These are phyloP conservation scores for Pseudochirops corinnae DNA, from an alignment of 2,797 vertebrate species.

Conservation along the genomic window DNA sequence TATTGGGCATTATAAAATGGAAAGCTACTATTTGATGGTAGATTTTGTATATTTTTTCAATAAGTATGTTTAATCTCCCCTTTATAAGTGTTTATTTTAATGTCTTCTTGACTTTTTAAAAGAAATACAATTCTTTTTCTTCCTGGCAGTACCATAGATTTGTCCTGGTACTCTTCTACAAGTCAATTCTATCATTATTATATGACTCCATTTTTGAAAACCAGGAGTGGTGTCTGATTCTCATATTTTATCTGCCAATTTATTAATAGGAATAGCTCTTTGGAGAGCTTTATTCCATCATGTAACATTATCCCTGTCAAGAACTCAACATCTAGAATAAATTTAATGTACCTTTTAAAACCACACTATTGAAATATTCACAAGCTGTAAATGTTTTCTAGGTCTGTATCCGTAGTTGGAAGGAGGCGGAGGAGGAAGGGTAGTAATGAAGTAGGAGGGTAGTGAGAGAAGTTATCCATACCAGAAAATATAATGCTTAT, in stretches of 20 bases:
- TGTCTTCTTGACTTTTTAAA: slow-evolving; percentile 62
- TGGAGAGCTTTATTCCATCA: slow-evolving; percentile 70
- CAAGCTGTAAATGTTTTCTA: slow-evolving; percentile 46
- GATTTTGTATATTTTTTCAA: slow-evolving; percentile 64
- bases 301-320: slow-evolving; percentile 60
- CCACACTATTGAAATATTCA: slow-evolving; percentile 64
- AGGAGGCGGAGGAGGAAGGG: background rate
- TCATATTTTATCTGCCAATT: slow-evolving; percentile 60
- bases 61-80: slow-evolving; percentile 34
- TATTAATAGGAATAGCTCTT: slow-evolving; percentile 69
- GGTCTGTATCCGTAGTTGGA: slow-evolving; percentile 43
- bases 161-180: slow-evolving; percentile 11
- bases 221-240: slow-evolving; percentile 41
- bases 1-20: slow-evolving; percentile 48
- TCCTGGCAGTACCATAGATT: background rate
- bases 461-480: background rate
- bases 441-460: background rate
- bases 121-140: slow-evolving; percentile 35
- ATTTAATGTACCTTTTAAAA: slow-evolving; percentile 67
- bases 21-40: slow-evolving; percentile 34
- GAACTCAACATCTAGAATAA: slow-evolving; percentile 64
- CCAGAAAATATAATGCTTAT: slow-evolving; percentile 28
- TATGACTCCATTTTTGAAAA: slow-evolving; percentile 62
- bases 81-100: slow-evolving; percentile 60
- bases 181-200: slow-evolving; percentile 23